A percentile compares a stretch with the other conserved stretches of the same genome.
phyloP scores from a whole-genome alignment of 92 coral and sea anemone species.

The Porites lobata region DNA sequence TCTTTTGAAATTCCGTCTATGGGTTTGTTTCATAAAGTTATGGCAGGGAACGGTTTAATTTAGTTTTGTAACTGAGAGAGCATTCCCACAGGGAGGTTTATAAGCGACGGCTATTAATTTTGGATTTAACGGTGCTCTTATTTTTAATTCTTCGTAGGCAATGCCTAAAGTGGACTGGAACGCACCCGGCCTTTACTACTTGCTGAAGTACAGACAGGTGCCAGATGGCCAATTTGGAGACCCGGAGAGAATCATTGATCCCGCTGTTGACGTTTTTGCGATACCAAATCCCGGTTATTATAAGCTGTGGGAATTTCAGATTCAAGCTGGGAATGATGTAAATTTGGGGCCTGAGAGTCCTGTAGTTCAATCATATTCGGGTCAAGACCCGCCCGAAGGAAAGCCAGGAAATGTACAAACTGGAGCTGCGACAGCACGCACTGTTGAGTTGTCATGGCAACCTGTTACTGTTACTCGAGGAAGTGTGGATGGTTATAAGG shows the following conservation, averaged over 20 bases:
- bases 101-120: too few species aligned
- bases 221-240: too few species aligned
- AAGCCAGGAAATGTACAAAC: constrained; percentile 59
- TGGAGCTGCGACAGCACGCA: constrained; percentile 53
- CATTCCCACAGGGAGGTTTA: too few species aligned
- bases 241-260: constrained; percentile 6
- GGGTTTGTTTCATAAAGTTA: too few species aligned
- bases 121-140: too few species aligned
- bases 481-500: constrained; percentile 85
- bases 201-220: constrained; percentile 43
- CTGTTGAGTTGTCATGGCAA: constrained; percentile 70
- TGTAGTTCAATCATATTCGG: constrained; percentile 60
- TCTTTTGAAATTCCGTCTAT: too few species aligned
- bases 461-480: constrained; percentile 52
- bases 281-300: constrained; percentile 78
- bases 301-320: constrained; percentile 74
- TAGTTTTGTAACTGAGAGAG: too few species aligned
- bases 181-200: constrained; percentile 63
- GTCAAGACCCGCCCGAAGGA: constrained; percentile 70
- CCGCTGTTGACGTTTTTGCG: constrained; percentile 14
- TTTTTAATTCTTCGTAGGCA: constrained; percentile 48
- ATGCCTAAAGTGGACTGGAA: constrained; percentile 78
- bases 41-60: too few species aligned
- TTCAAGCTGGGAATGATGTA: constrained; percentile 64
- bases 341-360: constrained; percentile 75